A percentile compares a stretch with the other conserved stretches of the same genome.
These are phyloP conservation scores for Chionodraco myersi DNA, from an alignment of 2,113 vertebrate genomes.

Conservation along the genomic window DNA sequence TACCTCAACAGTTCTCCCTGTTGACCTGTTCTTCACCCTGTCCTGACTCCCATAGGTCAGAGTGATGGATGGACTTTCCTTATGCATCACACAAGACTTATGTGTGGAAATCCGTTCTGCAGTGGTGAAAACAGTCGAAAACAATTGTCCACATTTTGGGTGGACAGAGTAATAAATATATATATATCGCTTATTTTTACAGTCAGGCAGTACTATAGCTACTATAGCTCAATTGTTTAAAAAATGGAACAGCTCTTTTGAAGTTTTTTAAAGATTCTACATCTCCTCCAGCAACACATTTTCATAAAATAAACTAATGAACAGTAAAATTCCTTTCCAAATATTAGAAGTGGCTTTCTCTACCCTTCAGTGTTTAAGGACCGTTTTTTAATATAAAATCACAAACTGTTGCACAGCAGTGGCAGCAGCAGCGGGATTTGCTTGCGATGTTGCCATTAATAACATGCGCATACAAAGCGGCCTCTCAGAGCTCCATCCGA, in stretches of 20 bases:
- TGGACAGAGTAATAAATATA: constrained; percentile 53
- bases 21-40: constrained; percentile 62
- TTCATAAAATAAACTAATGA: constrained; percentile 79
- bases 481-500: constrained; percentile 68
- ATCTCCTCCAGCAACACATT: constrained; percentile 68
- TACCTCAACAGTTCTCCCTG: constrained; percentile 43
- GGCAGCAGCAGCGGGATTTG: constrained; percentile 57
- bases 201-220: constrained; percentile 29
- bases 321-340: constrained; percentile 79
- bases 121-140: constrained; percentile 33
- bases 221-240: constrained; percentile 55
- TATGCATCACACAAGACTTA: constrained; percentile 42
- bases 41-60: constrained; percentile 43
- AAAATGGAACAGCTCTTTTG: constrained; percentile 64
- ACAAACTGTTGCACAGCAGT: constrained; percentile 64
- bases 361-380: constrained; percentile 59
- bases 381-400: constrained; percentile 74
- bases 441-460: constrained; percentile 73
- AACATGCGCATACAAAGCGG: constrained; percentile 71
- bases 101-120: constrained; percentile 50
- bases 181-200: constrained; percentile 56
- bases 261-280: constrained; percentile 68
- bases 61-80: constrained; percentile 61
- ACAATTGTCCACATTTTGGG: constrained; percentile 47
- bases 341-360: constrained; percentile 81